A percentile compares a stretch with the other conserved stretches of the same genome.
phyloP scores from a whole-genome alignment of 2,113 vertebrate species.

The Myanophis thanlyinensis region DNA sequence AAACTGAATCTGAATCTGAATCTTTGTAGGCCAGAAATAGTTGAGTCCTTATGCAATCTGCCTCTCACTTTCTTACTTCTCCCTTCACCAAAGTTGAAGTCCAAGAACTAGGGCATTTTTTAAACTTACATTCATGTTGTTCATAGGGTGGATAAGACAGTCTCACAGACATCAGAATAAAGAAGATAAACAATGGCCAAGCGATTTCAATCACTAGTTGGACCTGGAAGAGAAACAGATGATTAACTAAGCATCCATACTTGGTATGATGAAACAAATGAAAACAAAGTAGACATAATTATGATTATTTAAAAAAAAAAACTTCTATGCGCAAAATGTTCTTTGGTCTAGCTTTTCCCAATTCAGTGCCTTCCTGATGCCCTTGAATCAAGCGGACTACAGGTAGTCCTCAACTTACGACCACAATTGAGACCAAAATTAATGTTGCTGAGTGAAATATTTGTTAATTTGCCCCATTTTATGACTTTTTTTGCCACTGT shows the following conservation, averaged over 20 bases:
- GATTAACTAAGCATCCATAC: slow-evolving; percentile 29
- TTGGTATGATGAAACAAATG: background rate
- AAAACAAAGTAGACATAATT: background rate
- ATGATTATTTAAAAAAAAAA: background rate
- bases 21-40: background rate
- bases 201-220: slow-evolving; percentile 90
- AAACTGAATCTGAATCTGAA: too few relatives aligned
- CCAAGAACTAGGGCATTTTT: background rate
- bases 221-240: slow-evolving; percentile 72
- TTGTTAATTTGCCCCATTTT: too few relatives aligned
- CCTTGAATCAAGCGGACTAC: background rate
- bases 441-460: too few relatives aligned
- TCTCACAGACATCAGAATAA: slow-evolving; percentile 93
- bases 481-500: too few relatives aligned
- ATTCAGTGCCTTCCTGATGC: background rate
- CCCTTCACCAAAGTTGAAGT: background rate
- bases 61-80: background rate
- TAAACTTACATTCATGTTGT: slow-evolving; percentile 95
- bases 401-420: too few relatives aligned
- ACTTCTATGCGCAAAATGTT: background rate
- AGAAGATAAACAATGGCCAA: slow-evolving; percentile 97
- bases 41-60: background rate
- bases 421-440: too few relatives aligned
- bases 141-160: slow-evolving; percentile 93
- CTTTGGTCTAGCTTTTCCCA: background rate